phyloP scores from a whole-genome alignment of 1,140 invertebrate species.

The Drosophila teissieri region DNA sequence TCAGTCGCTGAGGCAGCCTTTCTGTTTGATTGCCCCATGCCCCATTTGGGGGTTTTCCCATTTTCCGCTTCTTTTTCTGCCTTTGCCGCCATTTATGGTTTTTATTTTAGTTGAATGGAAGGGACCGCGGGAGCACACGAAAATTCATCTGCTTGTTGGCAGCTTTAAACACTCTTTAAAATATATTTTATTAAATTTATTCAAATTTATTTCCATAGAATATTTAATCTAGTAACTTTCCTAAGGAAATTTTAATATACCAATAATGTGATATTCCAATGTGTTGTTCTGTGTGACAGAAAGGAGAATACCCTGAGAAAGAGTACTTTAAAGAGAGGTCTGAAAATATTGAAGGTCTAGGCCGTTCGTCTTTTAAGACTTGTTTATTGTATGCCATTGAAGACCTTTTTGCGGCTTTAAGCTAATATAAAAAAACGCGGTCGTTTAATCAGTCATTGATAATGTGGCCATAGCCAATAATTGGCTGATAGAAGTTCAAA shows the following conservation, averaged over 20 bases:
- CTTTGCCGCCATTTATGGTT: constrained; percentile 64
- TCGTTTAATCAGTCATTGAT: constrained; percentile 69
- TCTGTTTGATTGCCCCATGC: constrained; percentile 75
- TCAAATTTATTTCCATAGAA: too few species aligned
- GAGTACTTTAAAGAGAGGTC: background rate
- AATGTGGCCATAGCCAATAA: constrained; percentile 50
- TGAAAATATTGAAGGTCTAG: constrained; percentile 23
- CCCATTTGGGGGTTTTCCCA: constrained; percentile 22
- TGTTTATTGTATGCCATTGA: constrained; percentile 44
- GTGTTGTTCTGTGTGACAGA: background rate
- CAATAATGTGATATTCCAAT: too few species aligned
- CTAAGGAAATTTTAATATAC: background rate
- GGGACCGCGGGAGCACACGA: background rate
- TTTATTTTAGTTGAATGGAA: constrained; percentile 71
- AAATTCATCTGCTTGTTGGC: background rate
- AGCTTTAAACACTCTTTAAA: constrained; percentile 11
- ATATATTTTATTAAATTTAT: background rate
- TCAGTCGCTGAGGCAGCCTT: constrained; percentile 60
- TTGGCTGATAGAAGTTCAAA: constrained; percentile 55
- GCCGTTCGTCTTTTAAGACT: background rate
- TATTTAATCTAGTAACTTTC: background rate
- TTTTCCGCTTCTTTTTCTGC: constrained; percentile 6
- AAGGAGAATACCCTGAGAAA: background rate
- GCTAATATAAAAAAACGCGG: constrained; percentile 17
- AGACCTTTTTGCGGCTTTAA: constrained; percentile 73